Base-by-base conservation (phyloP, 2,888 invertebrate genomes). In the Pterobdella sp. region DNA sequence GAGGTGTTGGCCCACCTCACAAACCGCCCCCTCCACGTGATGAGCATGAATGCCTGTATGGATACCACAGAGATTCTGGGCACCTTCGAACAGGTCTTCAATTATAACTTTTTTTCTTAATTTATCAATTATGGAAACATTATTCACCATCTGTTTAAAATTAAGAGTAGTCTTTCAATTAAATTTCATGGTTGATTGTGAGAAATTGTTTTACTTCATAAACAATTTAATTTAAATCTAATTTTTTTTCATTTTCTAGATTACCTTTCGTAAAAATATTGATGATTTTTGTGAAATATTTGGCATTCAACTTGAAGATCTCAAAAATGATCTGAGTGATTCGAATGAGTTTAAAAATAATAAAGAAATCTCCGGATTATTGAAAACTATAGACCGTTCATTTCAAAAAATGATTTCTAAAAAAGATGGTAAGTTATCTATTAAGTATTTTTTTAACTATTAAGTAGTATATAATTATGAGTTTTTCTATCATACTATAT, bases 51-150 rank as follows among this genome's bases (percentile, higher is more conserved):
- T 79, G 90, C 93, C 37, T 90, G 92, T 49, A 94, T 93, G 90
- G 96, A 96, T 81, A 93, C 94, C 0, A 91, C 91, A 0, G 95
- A 96, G 82, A 88, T 96, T 71, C 86, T 96, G 0, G 99, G 99
- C 70, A 94, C 95, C 76, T 99, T 96, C 84, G 98, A 99, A 86
- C 98, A 99, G 77, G 78, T 78, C 1, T n/a, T n/a, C n/a, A n/a
- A n/a, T n/a, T n/a, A n/a, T n/a, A n/a, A n/a, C n/a, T n/a, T n/a
- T n/a, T n/a, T 42, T 7, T 42, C 7, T 42, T 18, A 14, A 14
- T 42, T 18, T 42, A 18, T 42, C 18, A 42, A 18, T 7, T 42
- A 14, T 42, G 42, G 42, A 14, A 14, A 42, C 18, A 14, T 14
- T 42, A 18, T 42, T 42, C 7, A 14, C 18, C 18, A 14, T 42